Evolutionary conservation across 2,888 invertebrate species (phyloP), one percentile per base, ranked within the genome.

Genomic region (Spatulosminthurus flaviceps): DNA sequence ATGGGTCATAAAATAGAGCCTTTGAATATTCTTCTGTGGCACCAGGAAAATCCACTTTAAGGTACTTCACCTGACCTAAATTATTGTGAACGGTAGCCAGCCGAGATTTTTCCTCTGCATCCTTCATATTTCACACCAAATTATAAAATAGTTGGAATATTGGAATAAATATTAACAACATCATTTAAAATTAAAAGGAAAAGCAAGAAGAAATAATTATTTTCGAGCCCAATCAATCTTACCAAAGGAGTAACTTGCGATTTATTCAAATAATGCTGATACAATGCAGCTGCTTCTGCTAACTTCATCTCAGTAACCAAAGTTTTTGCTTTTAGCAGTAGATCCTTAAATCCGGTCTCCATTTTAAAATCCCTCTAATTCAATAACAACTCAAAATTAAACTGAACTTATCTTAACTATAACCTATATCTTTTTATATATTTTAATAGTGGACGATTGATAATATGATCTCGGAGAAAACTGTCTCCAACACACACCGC

Each of bases 41-140:
- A 22, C 86, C 87, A 70, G 86, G 85, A 83, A 89, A 89, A 72
- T 87, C 86, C 11, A 89, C 88, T 76, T 86, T 85, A 79, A 86
- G 83, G 81, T 89, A 89, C 28, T 86, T 85, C 19, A 87, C 81
- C 71, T 87, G 86, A 0, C 88, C 88, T 77, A 87, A 83, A 79
- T 88, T 87, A 82, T 88, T 88, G 84, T 87, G 87, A 5, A 79
- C 83, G 7, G 84, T 41, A 4, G 83, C 83, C 13, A 82, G 24
- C 1, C n/a, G 2, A 51, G 51, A 51, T 2, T 51, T 51, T 19
- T 19, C 16, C 19, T 4, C 51, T 51, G 19, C 9, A 9, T 51
- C 16, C 51, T 51, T 11, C 51, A 13, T 19, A 51, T 34, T 34
- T 9, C 34, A 34, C 4, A 4, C 34, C 34, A 34, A 34, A 34